A percentile compares a stretch with the other conserved stretches of the same genome.
Conservation (phyloP, 2,797 vertebrate species). For the Tapirus indicus region DNA sequence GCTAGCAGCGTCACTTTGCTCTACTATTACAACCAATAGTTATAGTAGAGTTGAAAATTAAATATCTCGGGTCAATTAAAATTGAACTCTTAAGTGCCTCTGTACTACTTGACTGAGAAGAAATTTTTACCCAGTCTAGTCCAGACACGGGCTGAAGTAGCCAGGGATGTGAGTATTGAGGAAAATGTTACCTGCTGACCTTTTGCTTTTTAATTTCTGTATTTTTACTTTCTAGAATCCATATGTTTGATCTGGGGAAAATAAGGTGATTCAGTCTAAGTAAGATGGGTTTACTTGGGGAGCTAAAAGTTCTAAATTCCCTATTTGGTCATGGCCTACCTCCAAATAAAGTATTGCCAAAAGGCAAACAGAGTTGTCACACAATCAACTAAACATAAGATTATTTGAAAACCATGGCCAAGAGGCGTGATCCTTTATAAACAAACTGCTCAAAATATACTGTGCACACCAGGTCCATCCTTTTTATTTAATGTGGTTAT, state of each 20-base stretch:
- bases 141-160: neutral
- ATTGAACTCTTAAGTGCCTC: neutral
- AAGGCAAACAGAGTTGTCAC: neutral
- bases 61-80: neutral
- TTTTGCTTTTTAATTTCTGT: neutral
- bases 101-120: neutral
- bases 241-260: neutral
- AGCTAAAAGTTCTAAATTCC: neutral
- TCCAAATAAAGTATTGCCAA: neutral
- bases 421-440: neutral
- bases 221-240: neutral
- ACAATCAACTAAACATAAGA: neutral
- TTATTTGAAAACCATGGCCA: conserved; percentile 22
- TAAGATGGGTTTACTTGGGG: conserved; percentile 1
- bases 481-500: neutral
- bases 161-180: neutral
- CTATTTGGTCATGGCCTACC: neutral
- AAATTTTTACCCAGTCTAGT: neutral
- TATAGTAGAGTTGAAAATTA: neutral
- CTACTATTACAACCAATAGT: neutral
- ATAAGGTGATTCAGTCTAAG: neutral
- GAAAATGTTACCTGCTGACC: neutral
- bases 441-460: conserved; percentile 22
- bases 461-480: neutral
- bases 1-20: neutral